Evolutionary conservation across 2,888 invertebrate species (phyloP), one percentile per base, ranked within the genome.

Genomic region (Phyllotreta cruciferae): DNA sequence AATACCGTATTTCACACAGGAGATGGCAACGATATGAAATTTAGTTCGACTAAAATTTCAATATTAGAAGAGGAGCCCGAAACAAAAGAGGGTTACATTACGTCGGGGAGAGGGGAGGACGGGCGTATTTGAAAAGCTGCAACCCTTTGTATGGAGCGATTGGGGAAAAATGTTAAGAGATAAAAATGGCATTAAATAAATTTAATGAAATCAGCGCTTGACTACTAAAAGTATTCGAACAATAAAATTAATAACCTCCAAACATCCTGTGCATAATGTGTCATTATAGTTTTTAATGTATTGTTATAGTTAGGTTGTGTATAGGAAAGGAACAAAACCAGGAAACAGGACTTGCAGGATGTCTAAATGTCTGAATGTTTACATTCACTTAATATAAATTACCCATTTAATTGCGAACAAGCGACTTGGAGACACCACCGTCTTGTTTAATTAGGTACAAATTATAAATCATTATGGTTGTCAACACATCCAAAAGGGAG

Each of bases 381-480:
- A 67, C 64, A 64, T 67, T 67, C 62, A 64, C 67, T 63, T 58
- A 57, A 64, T 64, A 64, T 67, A 67, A 67, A 67, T 67, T 64
- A 64, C 64, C 62, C 57, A 56, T 62, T 64, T 67, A 67, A 67
- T 64, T 67, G 62, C 62, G 45, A 67, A 67, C 67, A 60, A 63
- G 62, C 62, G 60, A 62, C 57, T 62, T 62, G 56, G 67, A 67
- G 60, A 64, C 64, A 70, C 70, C 64, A 70, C 69, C 62, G 71
- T 72, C 71, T 70, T 72, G 70, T 72, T 72, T 72, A 72, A 72
- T 72, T 72, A 72, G 69, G 69, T 72, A 70, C 70, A 69, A 72
- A 72, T 70, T 70, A 70, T 72, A 70, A 72, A 72, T 70, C 71
- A 71, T 71, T 56, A 70, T 64, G 65, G 63, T 66, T 68, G 69